Evolutionary conservation across 2,888 invertebrate species (phyloP), one percentile per base, ranked within the genome.

Genomic region (Siphlonurus alternatus): DNA sequence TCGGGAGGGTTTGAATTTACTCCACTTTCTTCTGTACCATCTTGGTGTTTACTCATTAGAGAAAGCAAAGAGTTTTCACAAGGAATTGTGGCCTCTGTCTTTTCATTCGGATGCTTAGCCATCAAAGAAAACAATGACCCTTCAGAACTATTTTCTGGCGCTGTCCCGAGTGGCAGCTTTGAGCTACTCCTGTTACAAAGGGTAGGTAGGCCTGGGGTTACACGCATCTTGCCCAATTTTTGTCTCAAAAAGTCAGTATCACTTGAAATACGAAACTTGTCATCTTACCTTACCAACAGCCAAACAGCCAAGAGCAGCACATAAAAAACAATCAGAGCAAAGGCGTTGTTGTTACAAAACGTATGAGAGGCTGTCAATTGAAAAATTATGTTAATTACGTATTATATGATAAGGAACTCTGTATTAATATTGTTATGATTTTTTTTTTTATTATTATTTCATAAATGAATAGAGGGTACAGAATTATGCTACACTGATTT

Each of bases 261-360:
- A 38, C 15, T 38, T 38, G 15, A 5, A 38, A 38, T 38, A 38
- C 7, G 15, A 38, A 38, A 38, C 7, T n/a, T n/a, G n/a, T n/a
- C n/a, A 66, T 66, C 66, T 66, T 66, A 66, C 66, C 66, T 66
- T 66, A 59, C 64, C 59, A 64, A 53, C 64, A 62, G 63, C 66
- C 59, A 65, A 20, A 53, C 25, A 23, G 24, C 3, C 15, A 3
- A 2, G 7, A 60, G 22, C 25, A 24, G 24, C 19, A 53, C 53
- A 63, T 54, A 25, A 2, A 53, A 2, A 19, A 53, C n/a, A 56
- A 19, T 18, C 20, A 63, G 51, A 10, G 22, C 5, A 3, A n/a
- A n/a, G 38, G 20, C 25, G 19, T 51, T 19, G 2, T 20, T 38
- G 22, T 38, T 51, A 51, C 1, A 61, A 2, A 5, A 38, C 19